phyloP scores from a whole-genome alignment of 2,797 vertebrate species.

The Gymnoscopelus microlampas region DNA sequence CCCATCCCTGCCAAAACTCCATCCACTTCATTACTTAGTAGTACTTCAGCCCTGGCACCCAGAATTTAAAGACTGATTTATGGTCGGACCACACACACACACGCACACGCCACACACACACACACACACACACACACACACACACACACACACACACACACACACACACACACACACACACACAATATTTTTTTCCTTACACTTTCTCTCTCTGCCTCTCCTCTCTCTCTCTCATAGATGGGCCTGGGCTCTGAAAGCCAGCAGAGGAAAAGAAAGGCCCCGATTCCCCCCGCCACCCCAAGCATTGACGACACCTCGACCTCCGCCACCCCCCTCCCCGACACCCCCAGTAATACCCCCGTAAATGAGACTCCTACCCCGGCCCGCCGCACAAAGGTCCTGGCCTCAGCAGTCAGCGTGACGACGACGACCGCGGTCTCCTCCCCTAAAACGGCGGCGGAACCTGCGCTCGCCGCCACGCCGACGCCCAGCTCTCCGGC shows the following conservation, averaged over 20 bases:
- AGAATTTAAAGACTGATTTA: conserved; percentile 61
- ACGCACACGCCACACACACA: too few species aligned
- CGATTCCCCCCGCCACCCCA: conserved; percentile 82
- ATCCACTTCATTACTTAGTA: conserved; percentile 70
- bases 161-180: not conserved
- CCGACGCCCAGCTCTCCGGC: conserved; percentile 39
- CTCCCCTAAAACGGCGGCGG: conserved; percentile 21
- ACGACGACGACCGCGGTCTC: conserved; percentile 16
- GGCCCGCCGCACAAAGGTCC: conserved; percentile 28
- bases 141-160: not conserved
- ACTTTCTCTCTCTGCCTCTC: conserved; percentile 30
- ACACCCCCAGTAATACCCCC: conserved; percentile 62
- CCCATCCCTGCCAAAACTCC: conserved; percentile 54
- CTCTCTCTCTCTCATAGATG: conserved; percentile 71
- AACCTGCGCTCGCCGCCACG: conserved; percentile 67
- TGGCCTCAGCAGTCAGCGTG: too few species aligned
- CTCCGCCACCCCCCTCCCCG: conserved; percentile 61
- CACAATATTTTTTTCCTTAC: not conserved
- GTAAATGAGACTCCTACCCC: conserved; percentile 39
- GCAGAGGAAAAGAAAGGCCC: conserved; percentile 92
- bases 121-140: not conserved
- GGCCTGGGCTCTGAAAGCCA: conserved; percentile 81
- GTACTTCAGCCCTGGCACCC: conserved; percentile 53
- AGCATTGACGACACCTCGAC: conserved; percentile 49
- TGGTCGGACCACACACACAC: conserved; percentile 24